These are phyloP conservation scores for Deilephila porcellus DNA, from an alignment of 2,888 invertebrate genomes.

Conservation along the genomic window DNA sequence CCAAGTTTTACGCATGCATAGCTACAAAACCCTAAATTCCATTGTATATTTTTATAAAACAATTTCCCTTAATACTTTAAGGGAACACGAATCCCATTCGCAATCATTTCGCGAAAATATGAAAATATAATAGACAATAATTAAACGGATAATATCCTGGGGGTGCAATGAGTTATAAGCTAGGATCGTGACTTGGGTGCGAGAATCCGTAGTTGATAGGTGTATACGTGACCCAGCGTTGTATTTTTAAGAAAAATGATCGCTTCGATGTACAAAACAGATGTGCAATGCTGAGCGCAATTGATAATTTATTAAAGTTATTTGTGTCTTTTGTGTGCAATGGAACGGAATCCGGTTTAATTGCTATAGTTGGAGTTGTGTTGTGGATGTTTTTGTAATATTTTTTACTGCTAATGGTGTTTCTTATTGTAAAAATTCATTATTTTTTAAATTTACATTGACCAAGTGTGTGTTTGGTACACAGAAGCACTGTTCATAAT, in stretches of 20 bases:
- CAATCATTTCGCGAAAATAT: conserved; percentile 27
- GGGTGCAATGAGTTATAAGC: conserved; percentile 67
- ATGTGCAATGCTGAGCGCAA: conserved; percentile 17
- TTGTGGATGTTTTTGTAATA: not conserved
- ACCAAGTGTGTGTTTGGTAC: too few species aligned
- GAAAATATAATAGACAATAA: conserved; percentile 61
- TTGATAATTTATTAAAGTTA: conserved; percentile 21
- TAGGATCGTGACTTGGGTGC: conserved; percentile 59
- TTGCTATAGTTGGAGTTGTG: not conserved
- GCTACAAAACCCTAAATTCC: not conserved
- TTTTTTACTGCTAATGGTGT: not conserved
- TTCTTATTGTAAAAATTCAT: not conserved
- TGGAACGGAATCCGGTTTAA: not conserved
- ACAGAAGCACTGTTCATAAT: too few species aligned
- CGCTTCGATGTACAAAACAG: conserved; percentile 6
- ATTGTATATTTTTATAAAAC: not conserved
- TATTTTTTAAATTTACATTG: too few species aligned
- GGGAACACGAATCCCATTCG: conserved; percentile 24
- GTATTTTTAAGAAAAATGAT: conserved; percentile 33
- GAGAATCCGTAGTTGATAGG: conserved; percentile 48
- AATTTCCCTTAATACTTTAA: conserved; percentile 27
- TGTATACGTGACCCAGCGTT: conserved; percentile 56
- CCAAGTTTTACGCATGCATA: too few species aligned
- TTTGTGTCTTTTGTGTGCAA: not conserved
- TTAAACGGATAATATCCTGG: conserved; percentile 62